Evolutionary conservation across 2,888 invertebrate genomes (phyloP), one percentile per base, ranked within the genome.

Genomic region (Sinotaia quadrata): DNA sequence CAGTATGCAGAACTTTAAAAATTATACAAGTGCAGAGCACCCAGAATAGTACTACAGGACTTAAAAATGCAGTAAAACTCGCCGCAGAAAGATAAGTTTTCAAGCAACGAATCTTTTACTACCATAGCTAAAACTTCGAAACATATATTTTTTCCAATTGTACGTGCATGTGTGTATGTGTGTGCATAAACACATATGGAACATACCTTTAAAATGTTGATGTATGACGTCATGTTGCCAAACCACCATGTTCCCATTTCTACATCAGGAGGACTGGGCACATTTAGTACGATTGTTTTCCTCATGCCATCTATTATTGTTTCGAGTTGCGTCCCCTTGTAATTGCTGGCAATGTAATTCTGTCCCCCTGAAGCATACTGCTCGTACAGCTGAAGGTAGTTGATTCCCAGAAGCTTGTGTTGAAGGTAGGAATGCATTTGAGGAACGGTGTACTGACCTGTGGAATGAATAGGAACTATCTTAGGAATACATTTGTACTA

Each of bases 141-240:
- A n/a, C n/a, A n/a, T n/a, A n/a, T n/a, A n/a, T n/a, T n/a, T n/a
- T n/a, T n/a, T n/a, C n/a, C n/a, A n/a, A n/a, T n/a, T n/a, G n/a
- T n/a, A n/a, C n/a, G n/a, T n/a, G n/a, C n/a, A n/a, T n/a, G n/a
- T n/a, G n/a, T n/a, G n/a, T n/a, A n/a, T n/a, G n/a, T n/a, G n/a
- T n/a, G n/a, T n/a, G n/a, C n/a, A n/a, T n/a, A n/a, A 4, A 15
- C 4, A 21, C 8, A 36, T n/a, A 7, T 36, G 7, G 29, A 21
- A 44, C 66, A 61, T 29, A 33, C 68, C 67, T 79, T 78, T 24
- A 81, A 41, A 15, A 79, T 77, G 58, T 82, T 74, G 41, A 81
- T 79, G 67, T 76, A 82, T 15, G 68, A 41, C 15, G 82, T 82
- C 82, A 82, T 81, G 66, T 80, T 82, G 41, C 69, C 71, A 67